phyloP scores from a whole-genome alignment of 2,113 vertebrate genomes.

The Pseudorasbora parva region DNA sequence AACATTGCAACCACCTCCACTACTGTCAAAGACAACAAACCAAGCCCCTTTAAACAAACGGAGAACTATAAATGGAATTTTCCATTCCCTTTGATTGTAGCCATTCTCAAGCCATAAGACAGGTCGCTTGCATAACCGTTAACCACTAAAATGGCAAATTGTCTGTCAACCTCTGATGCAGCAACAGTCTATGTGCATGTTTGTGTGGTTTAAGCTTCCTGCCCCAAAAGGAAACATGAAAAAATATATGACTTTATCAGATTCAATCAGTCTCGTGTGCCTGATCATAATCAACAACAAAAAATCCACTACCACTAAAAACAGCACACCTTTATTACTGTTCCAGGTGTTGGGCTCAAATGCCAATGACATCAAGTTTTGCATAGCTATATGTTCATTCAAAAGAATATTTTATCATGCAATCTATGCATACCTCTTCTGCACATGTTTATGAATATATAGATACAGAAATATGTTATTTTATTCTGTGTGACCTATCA shows the following conservation, averaged over 20 bases:
- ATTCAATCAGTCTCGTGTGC: not conserved
- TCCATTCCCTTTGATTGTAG: constrained; percentile 21
- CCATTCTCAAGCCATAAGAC: constrained; percentile 13
- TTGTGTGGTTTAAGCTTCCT: constrained; percentile 1
- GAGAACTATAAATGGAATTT: constrained; percentile 26
- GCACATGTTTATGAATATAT: not conserved
- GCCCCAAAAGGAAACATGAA: not conserved
- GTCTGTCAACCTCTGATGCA: constrained; percentile 6
- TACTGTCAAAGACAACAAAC: not conserved
- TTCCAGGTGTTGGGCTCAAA: not conserved
- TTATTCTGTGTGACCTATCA: no score
- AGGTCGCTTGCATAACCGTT: not conserved
- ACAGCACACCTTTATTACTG: not conserved
- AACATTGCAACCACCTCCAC: not conserved
- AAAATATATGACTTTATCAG: not conserved
- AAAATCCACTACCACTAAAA: not conserved
- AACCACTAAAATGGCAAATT: constrained; percentile 21
- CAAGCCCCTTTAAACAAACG: constrained; percentile 9
- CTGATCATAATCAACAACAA: not conserved
- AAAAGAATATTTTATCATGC: not conserved
- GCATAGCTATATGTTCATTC: not conserved
- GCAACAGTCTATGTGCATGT: not conserved
- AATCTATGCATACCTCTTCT: not conserved
- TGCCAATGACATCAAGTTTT: not conserved
- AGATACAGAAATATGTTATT: not conserved